Evolutionary conservation across 2,888 invertebrate genomes (phyloP).

Genomic region (Seira musarum): DNA sequence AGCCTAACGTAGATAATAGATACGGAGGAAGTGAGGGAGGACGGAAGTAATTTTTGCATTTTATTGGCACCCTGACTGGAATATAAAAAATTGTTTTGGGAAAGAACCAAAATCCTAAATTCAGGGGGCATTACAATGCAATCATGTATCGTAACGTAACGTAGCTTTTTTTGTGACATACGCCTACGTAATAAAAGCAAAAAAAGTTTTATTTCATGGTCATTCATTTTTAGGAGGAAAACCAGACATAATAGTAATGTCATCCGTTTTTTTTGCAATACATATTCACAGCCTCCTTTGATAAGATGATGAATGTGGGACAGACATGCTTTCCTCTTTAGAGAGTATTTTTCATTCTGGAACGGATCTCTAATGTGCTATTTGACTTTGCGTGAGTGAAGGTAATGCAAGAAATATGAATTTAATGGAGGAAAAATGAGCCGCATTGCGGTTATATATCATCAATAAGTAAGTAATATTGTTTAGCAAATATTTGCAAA

Average conservation of each 20-base stretch:
- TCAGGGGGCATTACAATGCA: not conserved
- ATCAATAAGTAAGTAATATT: too few species aligned
- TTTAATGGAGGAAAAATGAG: not conserved
- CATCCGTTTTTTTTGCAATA: not conserved
- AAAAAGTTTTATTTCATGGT: not conserved
- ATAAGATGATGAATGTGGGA: not conserved
- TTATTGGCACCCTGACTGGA: conserved; percentile 8
- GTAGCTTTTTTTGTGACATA: not conserved
- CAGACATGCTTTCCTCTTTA: not conserved
- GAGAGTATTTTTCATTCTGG: too few species aligned
- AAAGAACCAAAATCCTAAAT: not conserved
- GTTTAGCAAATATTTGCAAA: too few species aligned
- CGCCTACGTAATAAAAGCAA: not conserved
- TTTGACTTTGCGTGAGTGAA: not conserved
- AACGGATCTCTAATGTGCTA: not conserved
- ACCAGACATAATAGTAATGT: not conserved
- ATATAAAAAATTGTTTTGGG: not conserved
- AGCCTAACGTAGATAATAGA: not conserved
- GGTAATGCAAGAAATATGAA: not conserved
- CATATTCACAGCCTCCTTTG: not conserved
- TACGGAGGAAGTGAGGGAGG: not conserved
- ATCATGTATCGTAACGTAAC: not conserved
- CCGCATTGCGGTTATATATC: not conserved
- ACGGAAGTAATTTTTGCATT: conserved; percentile 17
- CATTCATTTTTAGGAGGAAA: not conserved